A percentile compares a stretch with the other conserved stretches of the same genome.
phyloP scores from a whole-genome alignment of 2,888 invertebrate species.

The Lithophane leautieri region DNA sequence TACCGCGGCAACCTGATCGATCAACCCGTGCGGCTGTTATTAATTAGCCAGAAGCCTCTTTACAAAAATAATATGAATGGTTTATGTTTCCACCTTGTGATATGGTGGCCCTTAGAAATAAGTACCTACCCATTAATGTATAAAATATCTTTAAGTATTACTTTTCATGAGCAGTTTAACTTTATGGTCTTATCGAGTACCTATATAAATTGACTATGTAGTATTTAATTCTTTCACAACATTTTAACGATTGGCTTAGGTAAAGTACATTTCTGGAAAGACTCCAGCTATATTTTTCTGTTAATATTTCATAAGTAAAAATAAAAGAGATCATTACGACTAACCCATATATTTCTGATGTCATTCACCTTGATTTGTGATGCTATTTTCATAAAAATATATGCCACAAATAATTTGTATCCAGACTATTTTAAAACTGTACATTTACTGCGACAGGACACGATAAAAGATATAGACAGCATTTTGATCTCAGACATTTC shows the following conservation, averaged over 20 bases:
- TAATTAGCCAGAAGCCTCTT: too few species aligned
- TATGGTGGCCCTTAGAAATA: neutral
- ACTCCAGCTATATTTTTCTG: constrained; percentile 20
- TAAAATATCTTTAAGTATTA: neutral
- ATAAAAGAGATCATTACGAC: constrained; percentile 21
- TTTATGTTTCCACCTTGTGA: neutral
- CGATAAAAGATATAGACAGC: constrained; percentile 12
- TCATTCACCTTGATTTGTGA: constrained; percentile 59
- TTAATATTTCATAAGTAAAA: constrained; percentile 30
- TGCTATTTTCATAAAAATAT: constrained; percentile 30
- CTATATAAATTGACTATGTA: neutral
- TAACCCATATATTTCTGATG: constrained; percentile 45
- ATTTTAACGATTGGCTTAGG: constrained; percentile 8
- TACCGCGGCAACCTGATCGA: too few species aligned
- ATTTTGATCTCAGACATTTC: constrained; percentile 29
- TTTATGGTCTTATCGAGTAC: neutral
- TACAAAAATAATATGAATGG: neutral
- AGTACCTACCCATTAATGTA: neutral
- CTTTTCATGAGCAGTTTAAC: neutral
- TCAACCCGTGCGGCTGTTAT: too few species aligned
- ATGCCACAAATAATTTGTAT: constrained; percentile 25
- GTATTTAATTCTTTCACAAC: constrained; percentile 11
- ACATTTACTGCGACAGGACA: constrained; percentile 19
- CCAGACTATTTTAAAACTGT: constrained; percentile 30
- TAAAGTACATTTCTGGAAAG: constrained; percentile 32